A percentile compares a stretch with the other conserved stretches of the same genome.
Conservation (phyloP, 2,113 vertebrate species). For the Reinhardtius hippoglossoides region DNA sequence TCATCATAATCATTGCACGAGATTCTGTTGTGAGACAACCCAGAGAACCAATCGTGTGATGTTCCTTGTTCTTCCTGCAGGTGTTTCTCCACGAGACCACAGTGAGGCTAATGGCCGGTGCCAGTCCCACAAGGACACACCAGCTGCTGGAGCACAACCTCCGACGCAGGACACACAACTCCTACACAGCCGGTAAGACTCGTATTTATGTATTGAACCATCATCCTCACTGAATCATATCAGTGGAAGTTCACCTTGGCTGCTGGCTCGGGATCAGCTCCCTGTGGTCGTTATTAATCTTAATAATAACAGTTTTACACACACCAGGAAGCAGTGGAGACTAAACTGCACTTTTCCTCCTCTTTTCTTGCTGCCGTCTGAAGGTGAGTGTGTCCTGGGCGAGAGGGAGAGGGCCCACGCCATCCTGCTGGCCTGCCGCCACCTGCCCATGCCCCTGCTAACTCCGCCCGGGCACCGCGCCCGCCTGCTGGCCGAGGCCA, state of each 20-base stretch:
- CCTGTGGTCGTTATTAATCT: background rate
- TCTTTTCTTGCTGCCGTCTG: constrained; percentile 67
- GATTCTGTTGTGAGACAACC: constrained; percentile 4
- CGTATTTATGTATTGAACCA: background rate
- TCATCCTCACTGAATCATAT: background rate
- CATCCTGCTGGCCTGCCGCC: constrained; percentile 94
- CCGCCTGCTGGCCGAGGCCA: constrained; percentile 93
- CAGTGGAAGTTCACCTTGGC: constrained; percentile 10
- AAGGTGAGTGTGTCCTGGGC: constrained; percentile 87
- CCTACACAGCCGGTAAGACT: constrained; percentile 66
- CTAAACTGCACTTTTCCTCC: background rate
- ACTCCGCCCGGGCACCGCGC: constrained; percentile 93
- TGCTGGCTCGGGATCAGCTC: constrained; percentile 6
- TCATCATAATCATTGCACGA: background rate
- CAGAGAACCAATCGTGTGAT: background rate
- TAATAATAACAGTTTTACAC: background rate
- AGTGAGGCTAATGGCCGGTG: constrained; percentile 96
- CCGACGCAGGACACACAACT: constrained; percentile 81
- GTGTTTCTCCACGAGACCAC: constrained; percentile 98
- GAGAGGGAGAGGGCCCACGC: constrained; percentile 94
- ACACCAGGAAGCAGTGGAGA: background rate
- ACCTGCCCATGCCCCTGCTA: constrained; percentile 94
- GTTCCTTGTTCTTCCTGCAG: constrained; percentile 69
- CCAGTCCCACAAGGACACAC: constrained; percentile 97
- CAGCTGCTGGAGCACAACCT: constrained; percentile 97